Conservation (phyloP, 2,113 vertebrate genomes). For the Halichoerus grypus region DNA sequence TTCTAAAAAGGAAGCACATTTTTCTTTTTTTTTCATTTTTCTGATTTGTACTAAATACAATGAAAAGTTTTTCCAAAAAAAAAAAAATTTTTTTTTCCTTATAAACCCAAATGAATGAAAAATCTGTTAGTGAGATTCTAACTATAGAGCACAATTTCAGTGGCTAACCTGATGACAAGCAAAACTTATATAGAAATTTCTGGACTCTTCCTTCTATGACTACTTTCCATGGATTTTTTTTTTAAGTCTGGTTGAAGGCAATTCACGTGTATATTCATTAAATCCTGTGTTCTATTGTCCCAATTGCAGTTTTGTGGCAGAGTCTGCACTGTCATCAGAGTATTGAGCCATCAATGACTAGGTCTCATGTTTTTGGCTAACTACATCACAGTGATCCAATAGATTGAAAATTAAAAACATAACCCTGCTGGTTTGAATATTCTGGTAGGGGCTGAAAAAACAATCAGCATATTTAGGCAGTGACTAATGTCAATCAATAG, state of each 20-base stretch:
- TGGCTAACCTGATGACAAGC: background rate
- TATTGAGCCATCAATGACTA: background rate
- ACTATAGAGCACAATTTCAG: background rate
- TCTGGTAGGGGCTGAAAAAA: background rate
- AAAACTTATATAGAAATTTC: background rate
- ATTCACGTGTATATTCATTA: background rate
- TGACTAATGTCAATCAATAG: background rate
- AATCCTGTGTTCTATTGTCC: background rate
- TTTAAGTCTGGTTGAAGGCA: background rate
- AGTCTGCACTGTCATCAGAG: conserved; percentile 40
- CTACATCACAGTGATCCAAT: conserved; percentile 36
- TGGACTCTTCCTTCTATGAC: background rate
- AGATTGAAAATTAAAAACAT: conserved; percentile 51
- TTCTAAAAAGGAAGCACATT: background rate
- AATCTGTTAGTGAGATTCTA: background rate
- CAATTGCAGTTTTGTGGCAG: background rate
- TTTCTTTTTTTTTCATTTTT: background rate
- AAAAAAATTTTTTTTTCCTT: background rate
- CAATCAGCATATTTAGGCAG: background rate
- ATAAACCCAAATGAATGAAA: background rate
- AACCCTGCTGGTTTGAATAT: background rate
- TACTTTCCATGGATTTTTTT: background rate
- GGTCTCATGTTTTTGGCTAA: conserved; percentile 39
- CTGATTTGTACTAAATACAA: background rate
- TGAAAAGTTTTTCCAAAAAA: background rate